Conservation (phyloP, 2,113 vertebrate species). For the Nicator chloris region DNA sequence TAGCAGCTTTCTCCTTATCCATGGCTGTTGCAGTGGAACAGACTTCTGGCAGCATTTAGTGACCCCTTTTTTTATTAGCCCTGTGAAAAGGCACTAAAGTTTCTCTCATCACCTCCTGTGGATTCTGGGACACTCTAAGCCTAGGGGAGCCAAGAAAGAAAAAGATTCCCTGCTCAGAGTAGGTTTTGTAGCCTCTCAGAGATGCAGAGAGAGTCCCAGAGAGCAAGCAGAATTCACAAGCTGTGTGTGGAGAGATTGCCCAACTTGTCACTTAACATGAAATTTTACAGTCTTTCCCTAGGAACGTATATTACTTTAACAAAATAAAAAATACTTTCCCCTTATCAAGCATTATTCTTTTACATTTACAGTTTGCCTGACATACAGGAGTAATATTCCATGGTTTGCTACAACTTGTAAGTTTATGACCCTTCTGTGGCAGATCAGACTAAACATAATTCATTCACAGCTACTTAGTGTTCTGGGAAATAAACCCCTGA, state of each 20-base stretch:
- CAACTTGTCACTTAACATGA: conserved; percentile 53
- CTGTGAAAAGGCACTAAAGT: neutral
- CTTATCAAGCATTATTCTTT: conserved; percentile 73
- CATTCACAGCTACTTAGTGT: conserved; percentile 77
- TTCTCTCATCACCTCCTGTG: neutral
- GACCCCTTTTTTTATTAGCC: neutral
- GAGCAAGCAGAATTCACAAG: conserved; percentile 31
- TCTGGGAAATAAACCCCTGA: conserved; percentile 76
- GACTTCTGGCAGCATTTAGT: neutral
- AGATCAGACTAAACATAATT: conserved; percentile 78
- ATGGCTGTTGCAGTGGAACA: neutral
- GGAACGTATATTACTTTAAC: conserved; percentile 63
- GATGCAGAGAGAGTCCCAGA: neutral
- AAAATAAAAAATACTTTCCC: conserved; percentile 69
- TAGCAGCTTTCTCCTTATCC: neutral
- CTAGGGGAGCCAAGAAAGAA: neutral
- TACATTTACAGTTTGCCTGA: conserved; percentile 69
- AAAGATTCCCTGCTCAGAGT: neutral
- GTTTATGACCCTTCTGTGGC: conserved; percentile 75
- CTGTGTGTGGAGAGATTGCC: conserved; percentile 11
- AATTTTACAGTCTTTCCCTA: conserved; percentile 65
- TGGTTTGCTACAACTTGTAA: conserved; percentile 68
- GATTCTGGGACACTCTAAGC: neutral
- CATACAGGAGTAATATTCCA: conserved; percentile 71
- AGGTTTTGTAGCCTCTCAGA: conserved; percentile 11